Evolutionary conservation across 2,113 vertebrate species (phyloP), one percentile per base, ranked within the genome.

Genomic region (Telmatochromis sp.): DNA sequence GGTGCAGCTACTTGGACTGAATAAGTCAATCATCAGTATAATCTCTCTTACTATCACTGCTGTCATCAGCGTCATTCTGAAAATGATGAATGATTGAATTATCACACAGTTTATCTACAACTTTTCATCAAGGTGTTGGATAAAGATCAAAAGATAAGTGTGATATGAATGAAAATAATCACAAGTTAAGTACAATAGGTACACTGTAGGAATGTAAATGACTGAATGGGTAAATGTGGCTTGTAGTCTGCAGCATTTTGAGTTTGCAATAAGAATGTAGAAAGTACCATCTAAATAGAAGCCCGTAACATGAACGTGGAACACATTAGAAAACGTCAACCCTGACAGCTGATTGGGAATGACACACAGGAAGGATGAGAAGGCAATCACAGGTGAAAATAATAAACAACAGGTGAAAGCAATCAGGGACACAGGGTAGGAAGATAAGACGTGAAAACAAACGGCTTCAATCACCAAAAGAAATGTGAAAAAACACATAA

Each of bases 231-330:
- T 15, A 70, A 70, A 70, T 70, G 3, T 23, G n/a, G 35, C 12
- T 9, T 42, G 12, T 70, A 3, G 35, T 42, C 35, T 23, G 0
- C 35, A 42, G 12, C 3, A 23, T 40, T 42, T 42, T 70, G 35
- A 70, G 65, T 70, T 40, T 23, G n/a, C 65, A 70, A 21, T 42
- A 70, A 70, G 35, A 42, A 40, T 23, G 0, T 14, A 23, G 35
- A 75, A 75, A 47, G 0, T 17, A 1, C 14, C 0, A 0, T 1
- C 14, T 45, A 45, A 5, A 47, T 28, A 73, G 6, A 42, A 73
- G 68, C 14, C 21, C 0, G 4, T 47, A 28, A 75, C 3, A 28
- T 28, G 23, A 28, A 75, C 1, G 3, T 28, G 42, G 9, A 75
- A 45, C 14, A 73, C 40, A 17, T 47, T 17, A 17, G 21, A 45